Conservation (phyloP, 1,140 invertebrate species). For the Drosophila novamexicana region DNA sequence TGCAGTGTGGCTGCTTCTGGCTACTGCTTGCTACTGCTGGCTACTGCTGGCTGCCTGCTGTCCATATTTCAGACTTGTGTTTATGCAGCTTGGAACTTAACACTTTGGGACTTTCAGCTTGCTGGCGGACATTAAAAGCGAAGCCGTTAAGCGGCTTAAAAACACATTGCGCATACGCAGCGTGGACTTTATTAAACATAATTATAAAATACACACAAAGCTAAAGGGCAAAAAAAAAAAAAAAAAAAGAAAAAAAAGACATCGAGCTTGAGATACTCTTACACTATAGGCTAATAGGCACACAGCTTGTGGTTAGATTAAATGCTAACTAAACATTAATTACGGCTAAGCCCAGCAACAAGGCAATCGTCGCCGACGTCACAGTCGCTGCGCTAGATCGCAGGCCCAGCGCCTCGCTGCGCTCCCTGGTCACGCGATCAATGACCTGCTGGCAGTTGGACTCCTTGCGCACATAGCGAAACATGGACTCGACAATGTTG, state of each 20-base stretch:
- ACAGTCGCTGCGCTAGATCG: background rate
- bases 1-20: conserved; percentile 21
- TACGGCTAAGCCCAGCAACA: background rate
- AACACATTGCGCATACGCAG: conserved; percentile 43
- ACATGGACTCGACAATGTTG: conserved; percentile 91
- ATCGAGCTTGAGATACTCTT: conserved; percentile 9
- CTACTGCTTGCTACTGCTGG: background rate
- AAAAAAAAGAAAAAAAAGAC: background rate
- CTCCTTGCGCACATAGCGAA: conserved; percentile 86
- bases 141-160: conserved; percentile 75
- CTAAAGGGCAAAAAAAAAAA: conserved; percentile 23
- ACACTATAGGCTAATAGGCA: background rate
- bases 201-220: conserved; percentile 56
- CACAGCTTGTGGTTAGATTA: background rate
- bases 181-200: conserved; percentile 71
- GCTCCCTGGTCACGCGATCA: conserved; percentile 34
- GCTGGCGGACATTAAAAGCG: conserved; percentile 37
- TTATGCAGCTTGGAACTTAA: conserved; percentile 72
- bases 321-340: conserved; percentile 1
- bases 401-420: background rate
- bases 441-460: conserved; percentile 67
- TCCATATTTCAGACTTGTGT: conserved; percentile 67
- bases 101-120: conserved; percentile 54
- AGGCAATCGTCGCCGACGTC: background rate
- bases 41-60: conserved; percentile 2